phyloP scores from a whole-genome alignment of 2,113 vertebrate genomes.

The Pelvicachromis taeniatus region DNA sequence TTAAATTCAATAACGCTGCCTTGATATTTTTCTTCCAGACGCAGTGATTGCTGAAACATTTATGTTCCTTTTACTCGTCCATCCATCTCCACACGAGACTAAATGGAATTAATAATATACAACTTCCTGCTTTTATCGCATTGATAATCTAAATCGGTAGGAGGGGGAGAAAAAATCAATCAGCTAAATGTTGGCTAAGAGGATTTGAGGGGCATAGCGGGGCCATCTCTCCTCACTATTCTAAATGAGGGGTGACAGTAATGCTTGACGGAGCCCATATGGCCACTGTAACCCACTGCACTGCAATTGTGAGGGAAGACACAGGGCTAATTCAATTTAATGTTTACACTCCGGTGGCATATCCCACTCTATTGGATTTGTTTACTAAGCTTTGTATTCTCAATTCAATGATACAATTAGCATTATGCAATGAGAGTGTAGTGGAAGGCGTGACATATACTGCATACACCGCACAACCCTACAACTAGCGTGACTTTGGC shows the following conservation, averaged over 20 bases:
- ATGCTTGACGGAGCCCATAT: conserved; percentile 59
- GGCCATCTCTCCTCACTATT: conserved; percentile 36
- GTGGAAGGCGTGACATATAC: background rate
- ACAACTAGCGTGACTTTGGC: background rate
- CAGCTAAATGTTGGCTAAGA: conserved; percentile 68
- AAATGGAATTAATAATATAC: conserved; percentile 49
- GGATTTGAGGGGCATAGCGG: conserved; percentile 53
- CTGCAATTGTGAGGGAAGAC: background rate
- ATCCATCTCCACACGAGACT: conserved; percentile 13
- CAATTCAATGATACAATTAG: background rate
- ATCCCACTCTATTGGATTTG: conserved; percentile 26
- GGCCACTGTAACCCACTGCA: conserved; percentile 42
- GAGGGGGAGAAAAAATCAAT: conserved; percentile 50
- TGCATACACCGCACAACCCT: background rate
- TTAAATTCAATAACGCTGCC: conserved; percentile 38
- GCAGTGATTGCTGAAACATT: conserved; percentile 44
- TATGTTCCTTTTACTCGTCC: conserved; percentile 16
- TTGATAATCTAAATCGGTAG: conserved; percentile 51
- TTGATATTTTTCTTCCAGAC: conserved; percentile 38
- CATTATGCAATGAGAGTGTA: background rate
- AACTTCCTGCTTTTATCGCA: conserved; percentile 50
- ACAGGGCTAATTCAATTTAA: conserved; percentile 43
- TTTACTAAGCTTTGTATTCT: background rate
- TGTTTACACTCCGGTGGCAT: conserved; percentile 18
- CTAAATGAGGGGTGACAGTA: conserved; percentile 66